Percentiles rank a stretch among this genome's conserved stretches.
phyloP scores from a whole-genome alignment of 2,113 vertebrate species.

The Lagopus leucura region DNA sequence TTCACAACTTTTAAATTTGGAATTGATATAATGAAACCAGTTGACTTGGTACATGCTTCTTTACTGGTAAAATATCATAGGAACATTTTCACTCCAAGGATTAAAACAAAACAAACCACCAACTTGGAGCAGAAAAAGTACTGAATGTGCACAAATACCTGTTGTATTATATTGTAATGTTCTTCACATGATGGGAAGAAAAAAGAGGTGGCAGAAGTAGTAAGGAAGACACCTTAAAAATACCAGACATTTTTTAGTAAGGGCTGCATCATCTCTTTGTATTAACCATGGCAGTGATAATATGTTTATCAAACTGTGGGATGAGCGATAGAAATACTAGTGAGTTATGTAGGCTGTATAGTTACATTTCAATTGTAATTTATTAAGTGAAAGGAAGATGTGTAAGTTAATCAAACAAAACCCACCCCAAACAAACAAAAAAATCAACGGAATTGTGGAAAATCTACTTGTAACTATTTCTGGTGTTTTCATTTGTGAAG shows the following conservation, averaged over 20 bases:
- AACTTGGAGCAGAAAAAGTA: not conserved
- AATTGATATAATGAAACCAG: not conserved
- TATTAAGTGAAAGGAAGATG: not conserved
- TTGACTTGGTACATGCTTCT: not conserved
- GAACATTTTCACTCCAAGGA: not conserved
- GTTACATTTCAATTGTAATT: not conserved
- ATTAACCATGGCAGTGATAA: not conserved
- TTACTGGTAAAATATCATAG: not conserved
- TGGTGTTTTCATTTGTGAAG: conserved; percentile 69
- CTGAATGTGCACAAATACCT: rapidly evolving
- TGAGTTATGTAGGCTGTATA: not conserved
- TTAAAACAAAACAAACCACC: not conserved
- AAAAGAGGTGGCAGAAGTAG: not conserved
- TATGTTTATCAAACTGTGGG: not conserved
- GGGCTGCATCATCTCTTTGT: not conserved
- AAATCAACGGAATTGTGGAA: not conserved
- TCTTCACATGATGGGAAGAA: not conserved
- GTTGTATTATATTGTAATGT: not conserved
- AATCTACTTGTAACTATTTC: not conserved
- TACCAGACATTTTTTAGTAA: not conserved
- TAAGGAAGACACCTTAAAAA: not conserved
- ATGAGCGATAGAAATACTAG: not conserved
- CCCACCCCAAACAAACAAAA: not conserved
- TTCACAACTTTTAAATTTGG: not conserved
- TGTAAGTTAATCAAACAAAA: not conserved